Evolutionary conservation across 2,113 vertebrate genomes (phyloP), one percentile per base, ranked within the genome.

Genomic region (Grammomys surdaster): DNA sequence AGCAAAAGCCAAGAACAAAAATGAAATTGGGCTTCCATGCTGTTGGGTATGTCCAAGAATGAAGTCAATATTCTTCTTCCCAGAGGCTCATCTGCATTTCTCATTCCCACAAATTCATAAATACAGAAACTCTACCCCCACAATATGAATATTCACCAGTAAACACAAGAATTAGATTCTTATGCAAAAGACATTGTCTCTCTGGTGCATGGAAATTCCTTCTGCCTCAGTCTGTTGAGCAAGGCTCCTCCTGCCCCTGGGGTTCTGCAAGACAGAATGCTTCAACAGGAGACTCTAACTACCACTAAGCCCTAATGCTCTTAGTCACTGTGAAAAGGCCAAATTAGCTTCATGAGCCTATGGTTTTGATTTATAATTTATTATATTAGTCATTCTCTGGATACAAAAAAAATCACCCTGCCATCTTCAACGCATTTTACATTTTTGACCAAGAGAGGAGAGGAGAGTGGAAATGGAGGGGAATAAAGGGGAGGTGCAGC

Each of bases 101-200:
- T 0, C 72, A 89, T 94, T 97, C 96, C 22, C 0, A 93, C 87
- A 97, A 96, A 97, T 96, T 85, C 92, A 96, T 97, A 98, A 97
- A 98, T 92, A 96, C 92, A 96, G 97, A 97, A 95, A 95, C 94
- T 96, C 96, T 96, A 96, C 95, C 93, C 89, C 91, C 78, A 95
- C 96, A 97, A 98, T 98, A 98, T 98, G 98, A 98, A 98, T 98
- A 98, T 98, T 98, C 98, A 98, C 95, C 93, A 98, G 96, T 86
- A 98, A 97, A n/a, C 0, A 78, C 95, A 92, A 85, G 95, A 97
- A 91, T 92, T 96, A 93, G 97, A 98, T 98, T 98, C 96, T 98
- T 98, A 98, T 98, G 98, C 98, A 98, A 97, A 98, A 90, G 95
- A 94, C 96, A 98, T 70, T 94, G 96, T 97, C 97, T 97, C 93